These are phyloP conservation scores for Germaria angustata DNA, from an alignment of 2,888 invertebrate species.

Conservation along the genomic window DNA sequence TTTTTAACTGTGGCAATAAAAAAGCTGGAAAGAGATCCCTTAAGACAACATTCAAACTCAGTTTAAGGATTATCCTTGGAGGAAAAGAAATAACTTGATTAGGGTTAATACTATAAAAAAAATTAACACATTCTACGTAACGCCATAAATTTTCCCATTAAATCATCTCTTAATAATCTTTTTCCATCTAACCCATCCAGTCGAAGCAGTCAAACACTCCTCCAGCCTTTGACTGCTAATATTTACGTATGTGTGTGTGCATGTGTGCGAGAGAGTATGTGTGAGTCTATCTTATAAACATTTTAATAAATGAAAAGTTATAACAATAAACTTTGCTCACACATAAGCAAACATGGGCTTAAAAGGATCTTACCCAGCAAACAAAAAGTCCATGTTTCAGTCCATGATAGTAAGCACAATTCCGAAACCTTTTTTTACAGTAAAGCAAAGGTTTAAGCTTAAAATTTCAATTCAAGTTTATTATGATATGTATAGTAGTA, in stretches of 20 bases:
- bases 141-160: slow-evolving; percentile 48
- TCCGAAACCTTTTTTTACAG: too few relatives aligned
- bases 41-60: slow-evolving; percentile 9
- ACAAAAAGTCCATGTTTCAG: too few relatives aligned
- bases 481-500: too few relatives aligned
- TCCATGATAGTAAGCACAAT: too few relatives aligned
- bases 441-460: too few relatives aligned
- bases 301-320: slow-evolving; percentile 51
- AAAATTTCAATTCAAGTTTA: too few relatives aligned
- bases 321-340: slow-evolving; percentile 33
- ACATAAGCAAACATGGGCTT: background rate
- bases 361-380: slow-evolving; percentile 8
- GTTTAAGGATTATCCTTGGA: background rate
- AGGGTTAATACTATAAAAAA: slow-evolving; percentile 52
- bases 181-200: slow-evolving; percentile 13
- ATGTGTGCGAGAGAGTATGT: background rate
- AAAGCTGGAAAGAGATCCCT: slow-evolving; percentile 24
- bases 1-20: slow-evolving; percentile 52
- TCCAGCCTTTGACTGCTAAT: background rate
- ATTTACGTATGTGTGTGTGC: background rate
- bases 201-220: background rate
- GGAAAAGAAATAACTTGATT: slow-evolving; percentile 35
- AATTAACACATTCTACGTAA: slow-evolving; percentile 52
- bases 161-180: slow-evolving; percentile 46
- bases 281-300: slow-evolving; percentile 26